phyloP scores from a whole-genome alignment of 2,888 invertebrate genomes.

The Tuberolachnus salignus region DNA sequence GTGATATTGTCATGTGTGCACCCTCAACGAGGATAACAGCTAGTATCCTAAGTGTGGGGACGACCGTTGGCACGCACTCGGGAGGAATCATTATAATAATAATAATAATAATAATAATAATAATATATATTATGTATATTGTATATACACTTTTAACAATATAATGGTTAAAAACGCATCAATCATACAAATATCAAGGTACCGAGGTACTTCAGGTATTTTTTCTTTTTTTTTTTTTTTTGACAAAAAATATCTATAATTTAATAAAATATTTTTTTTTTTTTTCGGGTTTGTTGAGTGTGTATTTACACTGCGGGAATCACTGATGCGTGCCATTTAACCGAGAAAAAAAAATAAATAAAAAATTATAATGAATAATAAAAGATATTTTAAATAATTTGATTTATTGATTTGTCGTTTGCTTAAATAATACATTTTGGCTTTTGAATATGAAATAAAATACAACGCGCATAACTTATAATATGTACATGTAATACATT shows the following conservation, averaged over 20 bases:
- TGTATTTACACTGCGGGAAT: background rate
- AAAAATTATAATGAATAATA: constrained; percentile 3
- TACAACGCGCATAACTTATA: no score
- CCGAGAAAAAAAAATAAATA: constrained; percentile 8
- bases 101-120: background rate
- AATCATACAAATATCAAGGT: constrained; percentile 15
- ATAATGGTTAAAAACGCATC: constrained; percentile 41
- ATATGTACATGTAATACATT: no score
- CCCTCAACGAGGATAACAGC: constrained; percentile 31
- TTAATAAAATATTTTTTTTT: constrained; percentile 29
- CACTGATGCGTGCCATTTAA: constrained; percentile 3
- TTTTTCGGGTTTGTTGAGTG: background rate
- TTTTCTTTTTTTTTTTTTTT: background rate
- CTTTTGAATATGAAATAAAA: no score
- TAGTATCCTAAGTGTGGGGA: constrained; percentile 9
- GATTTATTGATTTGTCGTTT: background rate
- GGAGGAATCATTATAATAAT: constrained; percentile 35
- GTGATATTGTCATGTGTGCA: constrained; percentile 25
- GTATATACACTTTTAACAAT: background rate
- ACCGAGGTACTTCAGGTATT: constrained; percentile 3
- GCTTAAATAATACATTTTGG: no score
- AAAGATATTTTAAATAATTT: background rate
- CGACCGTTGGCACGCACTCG: constrained; percentile 36
- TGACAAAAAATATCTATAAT: background rate
- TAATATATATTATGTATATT: no score